Evolutionary conservation across 2,888 invertebrate species (phyloP).

Genomic region (Syrphus vitripennis): DNA sequence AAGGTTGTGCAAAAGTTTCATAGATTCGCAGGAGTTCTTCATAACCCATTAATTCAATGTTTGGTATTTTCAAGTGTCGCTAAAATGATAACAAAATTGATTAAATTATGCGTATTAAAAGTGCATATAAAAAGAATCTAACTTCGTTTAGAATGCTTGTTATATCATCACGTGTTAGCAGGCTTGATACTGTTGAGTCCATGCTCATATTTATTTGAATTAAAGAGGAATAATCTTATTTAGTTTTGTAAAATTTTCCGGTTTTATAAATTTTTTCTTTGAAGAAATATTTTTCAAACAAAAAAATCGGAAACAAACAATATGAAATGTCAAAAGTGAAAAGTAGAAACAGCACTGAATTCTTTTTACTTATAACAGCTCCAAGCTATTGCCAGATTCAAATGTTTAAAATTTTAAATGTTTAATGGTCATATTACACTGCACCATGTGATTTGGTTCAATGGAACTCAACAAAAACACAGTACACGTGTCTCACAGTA

Average conservation of each 20-base stretch:
- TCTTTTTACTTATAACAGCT: neutral
- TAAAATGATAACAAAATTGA: constrained; percentile 39
- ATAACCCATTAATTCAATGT: constrained; percentile 72
- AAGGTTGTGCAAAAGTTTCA: constrained; percentile 75
- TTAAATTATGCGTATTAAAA: neutral
- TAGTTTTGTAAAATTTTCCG: neutral
- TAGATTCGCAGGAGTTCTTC: constrained; percentile 74
- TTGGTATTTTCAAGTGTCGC: constrained; percentile 73
- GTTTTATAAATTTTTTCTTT: neutral
- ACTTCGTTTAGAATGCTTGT: constrained; percentile 74
- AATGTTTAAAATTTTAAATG: neutral
- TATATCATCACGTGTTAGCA: constrained; percentile 73
- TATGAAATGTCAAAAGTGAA: neutral
- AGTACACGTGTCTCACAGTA: no score
- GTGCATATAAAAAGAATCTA: constrained; percentile 17
- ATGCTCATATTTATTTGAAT: constrained; percentile 36
- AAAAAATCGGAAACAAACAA: neutral
- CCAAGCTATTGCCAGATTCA: neutral
- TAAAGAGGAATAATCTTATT: neutral
- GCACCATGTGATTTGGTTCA: no score
- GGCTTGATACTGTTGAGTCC: constrained; percentile 71
- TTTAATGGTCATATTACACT: no score
- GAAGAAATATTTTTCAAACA: neutral
- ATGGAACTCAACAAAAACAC: no score
- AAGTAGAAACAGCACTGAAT: neutral